A percentile compares a stretch with the other conserved stretches of the same genome.
These are phyloP conservation scores for Macrophya annulata DNA, from an alignment of 2,888 invertebrate species.

Conservation along the genomic window DNA sequence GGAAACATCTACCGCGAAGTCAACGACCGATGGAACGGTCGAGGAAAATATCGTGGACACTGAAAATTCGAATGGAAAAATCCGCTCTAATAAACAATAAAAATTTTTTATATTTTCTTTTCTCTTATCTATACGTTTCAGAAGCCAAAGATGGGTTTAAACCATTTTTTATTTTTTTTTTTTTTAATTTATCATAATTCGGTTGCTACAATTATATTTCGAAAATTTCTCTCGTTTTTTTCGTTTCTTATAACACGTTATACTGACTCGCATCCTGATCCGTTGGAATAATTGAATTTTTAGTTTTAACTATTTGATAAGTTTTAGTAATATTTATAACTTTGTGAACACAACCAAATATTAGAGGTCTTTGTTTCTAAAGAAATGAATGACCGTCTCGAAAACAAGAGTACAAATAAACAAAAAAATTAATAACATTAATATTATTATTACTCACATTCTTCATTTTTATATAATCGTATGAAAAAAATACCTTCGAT, in stretches of 20 bases:
- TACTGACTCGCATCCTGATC: not conserved
- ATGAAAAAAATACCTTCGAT: not conserved
- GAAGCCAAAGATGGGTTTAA: not conserved
- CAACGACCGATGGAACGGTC: not conserved
- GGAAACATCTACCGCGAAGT: not conserved
- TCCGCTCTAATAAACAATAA: not conserved
- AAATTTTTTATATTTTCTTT: not conserved
- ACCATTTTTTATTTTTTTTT: not conserved
- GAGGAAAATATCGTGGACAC: slow-evolving; percentile 43
- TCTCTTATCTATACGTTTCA: not conserved
- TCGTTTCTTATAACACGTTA: not conserved
- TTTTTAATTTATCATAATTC: too few relatives aligned
- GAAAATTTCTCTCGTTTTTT: too few relatives aligned
- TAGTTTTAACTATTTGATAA: not conserved
- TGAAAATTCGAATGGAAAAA: not conserved
- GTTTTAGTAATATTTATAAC: not conserved
- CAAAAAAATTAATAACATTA: not conserved
- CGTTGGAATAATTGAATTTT: not conserved
- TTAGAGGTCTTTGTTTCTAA: not conserved
- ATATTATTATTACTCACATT: not conserved
- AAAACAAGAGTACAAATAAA: slow-evolving; percentile 1
- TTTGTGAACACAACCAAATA: not conserved
- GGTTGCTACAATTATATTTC: not conserved
- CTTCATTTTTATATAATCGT: not conserved
- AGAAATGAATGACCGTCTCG: not conserved